Percentiles rank a stretch among this genome's conserved stretches.
Evolutionary conservation across 2,888 invertebrate species (phyloP).

Genomic region (Tenthredo notha): DNA sequence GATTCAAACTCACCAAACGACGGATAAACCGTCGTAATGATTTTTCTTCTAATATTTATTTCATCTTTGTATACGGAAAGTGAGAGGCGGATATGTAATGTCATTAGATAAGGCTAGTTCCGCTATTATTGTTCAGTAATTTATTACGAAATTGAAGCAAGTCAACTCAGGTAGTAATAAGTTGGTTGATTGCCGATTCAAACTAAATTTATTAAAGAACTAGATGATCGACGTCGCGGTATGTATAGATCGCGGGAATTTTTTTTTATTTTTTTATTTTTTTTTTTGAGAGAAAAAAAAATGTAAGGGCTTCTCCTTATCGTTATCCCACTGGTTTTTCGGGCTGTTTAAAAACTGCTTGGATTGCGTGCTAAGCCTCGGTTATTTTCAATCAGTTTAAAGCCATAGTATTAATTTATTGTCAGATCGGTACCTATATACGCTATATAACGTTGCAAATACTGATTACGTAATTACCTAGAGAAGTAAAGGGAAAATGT

Average conservation of each 20-base stretch:
- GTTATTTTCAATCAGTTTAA: slow-evolving; percentile 27
- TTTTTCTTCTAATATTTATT: not conserved
- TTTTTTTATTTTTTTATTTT: no score
- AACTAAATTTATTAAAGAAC: not conserved
- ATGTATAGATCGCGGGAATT: not conserved
- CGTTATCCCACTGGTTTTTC: slow-evolving; percentile 8
- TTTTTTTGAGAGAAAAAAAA: slow-evolving; percentile 11
- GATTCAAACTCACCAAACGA: not conserved
- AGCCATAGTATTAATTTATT: not conserved
- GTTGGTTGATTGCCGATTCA: not conserved
- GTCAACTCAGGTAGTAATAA: not conserved
- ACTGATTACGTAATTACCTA: not conserved
- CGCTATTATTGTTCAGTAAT: not conserved
- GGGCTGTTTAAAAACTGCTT: slow-evolving; percentile 1
- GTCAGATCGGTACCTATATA: not conserved
- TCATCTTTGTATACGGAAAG: not conserved
- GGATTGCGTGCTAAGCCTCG: not conserved
- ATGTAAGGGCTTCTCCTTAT: slow-evolving; percentile 8
- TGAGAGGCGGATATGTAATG: not conserved
- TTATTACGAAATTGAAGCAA: not conserved
- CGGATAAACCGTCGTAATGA: not conserved
- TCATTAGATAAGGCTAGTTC: slow-evolving; percentile 14
- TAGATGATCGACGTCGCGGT: not conserved
- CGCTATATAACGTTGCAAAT: not conserved
- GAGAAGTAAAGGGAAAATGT: not conserved